Conservation (phyloP, 2,888 invertebrate species). For the Drosophila quinaria region DNA sequence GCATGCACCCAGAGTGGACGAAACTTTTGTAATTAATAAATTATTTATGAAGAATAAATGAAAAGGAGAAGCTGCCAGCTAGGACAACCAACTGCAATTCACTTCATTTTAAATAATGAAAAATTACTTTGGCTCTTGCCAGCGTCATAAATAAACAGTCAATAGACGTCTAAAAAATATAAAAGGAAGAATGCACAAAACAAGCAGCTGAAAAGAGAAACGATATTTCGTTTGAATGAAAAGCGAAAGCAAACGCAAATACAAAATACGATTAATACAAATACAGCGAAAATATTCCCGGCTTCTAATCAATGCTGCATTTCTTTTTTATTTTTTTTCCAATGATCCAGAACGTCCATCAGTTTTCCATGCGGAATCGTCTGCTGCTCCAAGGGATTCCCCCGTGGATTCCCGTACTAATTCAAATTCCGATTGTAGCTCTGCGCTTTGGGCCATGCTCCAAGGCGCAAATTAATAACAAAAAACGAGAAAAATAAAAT, state of each 20-base stretch:
- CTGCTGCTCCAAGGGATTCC: slow-evolving; percentile 20
- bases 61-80: slow-evolving; percentile 59
- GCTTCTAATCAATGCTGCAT: slow-evolving; percentile 49
- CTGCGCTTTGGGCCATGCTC: slow-evolving; percentile 19
- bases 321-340: slow-evolving; percentile 1
- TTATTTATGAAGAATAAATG: slow-evolving; percentile 79
- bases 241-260: slow-evolving; percentile 7
- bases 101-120: slow-evolving; percentile 79
- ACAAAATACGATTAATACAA: slow-evolving; percentile 9
- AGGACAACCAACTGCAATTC: slow-evolving; percentile 62
- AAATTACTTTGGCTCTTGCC: slow-evolving; percentile 70
- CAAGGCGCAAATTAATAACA: slow-evolving; percentile 66
- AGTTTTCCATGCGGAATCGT: slow-evolving; percentile 62
- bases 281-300: background rate
- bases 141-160: slow-evolving; percentile 73
- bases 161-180: slow-evolving; percentile 43
- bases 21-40: slow-evolving; percentile 80
- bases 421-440: slow-evolving; percentile 18
- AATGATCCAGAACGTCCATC: slow-evolving; percentile 51
- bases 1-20: slow-evolving; percentile 67
- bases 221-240: slow-evolving; percentile 20
- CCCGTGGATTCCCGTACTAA: slow-evolving; percentile 12
- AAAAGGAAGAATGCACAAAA: slow-evolving; percentile 10
- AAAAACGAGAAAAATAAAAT: slow-evolving; percentile 15
- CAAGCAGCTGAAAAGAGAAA: slow-evolving; percentile 6